These are phyloP conservation scores for Danionella cerebrum DNA, from an alignment of 2,113 vertebrate genomes.

Conservation along the genomic window DNA sequence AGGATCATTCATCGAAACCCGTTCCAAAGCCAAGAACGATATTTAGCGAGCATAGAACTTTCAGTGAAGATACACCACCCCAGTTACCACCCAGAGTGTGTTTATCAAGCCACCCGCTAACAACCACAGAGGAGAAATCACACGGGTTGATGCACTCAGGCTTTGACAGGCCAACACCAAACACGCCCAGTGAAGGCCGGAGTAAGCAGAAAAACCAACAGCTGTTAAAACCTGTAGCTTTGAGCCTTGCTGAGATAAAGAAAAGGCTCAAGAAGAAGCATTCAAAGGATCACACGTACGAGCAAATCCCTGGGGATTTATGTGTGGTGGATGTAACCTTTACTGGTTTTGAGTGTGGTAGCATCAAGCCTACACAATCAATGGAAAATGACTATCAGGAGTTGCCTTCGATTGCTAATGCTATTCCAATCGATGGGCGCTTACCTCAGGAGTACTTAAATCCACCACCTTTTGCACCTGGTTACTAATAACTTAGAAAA, in stretches of 20 bases:
- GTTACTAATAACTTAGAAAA: slow-evolving; percentile 6
- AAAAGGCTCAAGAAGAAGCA: slow-evolving; percentile 53
- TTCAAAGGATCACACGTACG: slow-evolving; percentile 15
- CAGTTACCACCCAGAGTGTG: slow-evolving; percentile 34
- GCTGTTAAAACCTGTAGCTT: slow-evolving; percentile 34
- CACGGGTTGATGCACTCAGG: background rate
- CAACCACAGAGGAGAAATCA: background rate
- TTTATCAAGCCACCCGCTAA: slow-evolving; percentile 3
- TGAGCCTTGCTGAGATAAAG: slow-evolving; percentile 48
- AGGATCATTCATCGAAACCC: slow-evolving; percentile 5
- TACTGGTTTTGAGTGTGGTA: background rate
- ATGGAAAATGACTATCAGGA: slow-evolving; percentile 39
- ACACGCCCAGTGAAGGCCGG: background rate
- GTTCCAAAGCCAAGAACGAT: background rate
- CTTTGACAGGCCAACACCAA: background rate
- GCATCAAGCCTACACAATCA: background rate
- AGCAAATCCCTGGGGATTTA: slow-evolving; percentile 25
- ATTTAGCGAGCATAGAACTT: background rate
- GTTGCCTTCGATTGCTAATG: background rate
- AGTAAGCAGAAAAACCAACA: slow-evolving; percentile 12
- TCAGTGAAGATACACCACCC: slow-evolving; percentile 31
- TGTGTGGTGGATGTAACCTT: background rate
- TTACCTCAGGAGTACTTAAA: slow-evolving; percentile 20
- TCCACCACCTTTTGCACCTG: slow-evolving; percentile 36
- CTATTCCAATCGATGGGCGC: background rate